Base-by-base conservation (phyloP, 2,797 vertebrate species). In the Chloroceryle amazona region DNA sequence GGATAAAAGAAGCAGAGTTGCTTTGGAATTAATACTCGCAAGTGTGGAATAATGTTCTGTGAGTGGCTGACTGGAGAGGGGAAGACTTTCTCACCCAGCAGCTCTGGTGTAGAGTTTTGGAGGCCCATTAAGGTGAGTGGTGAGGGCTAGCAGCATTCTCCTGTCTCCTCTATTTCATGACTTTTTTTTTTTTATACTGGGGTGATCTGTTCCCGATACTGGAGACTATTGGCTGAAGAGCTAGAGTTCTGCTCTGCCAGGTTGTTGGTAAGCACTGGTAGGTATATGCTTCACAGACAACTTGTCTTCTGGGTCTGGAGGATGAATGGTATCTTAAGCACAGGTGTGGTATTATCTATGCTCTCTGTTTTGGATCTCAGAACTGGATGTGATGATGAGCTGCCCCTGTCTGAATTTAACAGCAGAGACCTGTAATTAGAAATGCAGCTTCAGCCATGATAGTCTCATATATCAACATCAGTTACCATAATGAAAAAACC, bases 131-230 rank as follows among this genome's bases (percentile, higher is more conserved):
- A 11, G n/a, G 17, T 37, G 22, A 21, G 3, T 4, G 28, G 31
- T 75, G 11, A 72, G 62, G 41, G 23, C 31, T 57, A 19, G 21
- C 31, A 49, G 44, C 6, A 7, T 89, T 82, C 33, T 89, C 0
- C 3, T 10, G 18, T 67, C 19, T 86, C 4, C 14, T 31, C 2
- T 3, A 2, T 81, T 86, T 54, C 14, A 2, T 72, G 21, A 16
- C 0, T 0, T 41, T 0, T 37, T 37, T 37, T 37, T n/a, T 62
- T 74, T 46, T 55, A 29, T 75, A 5, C 13, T 65, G 6, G 2
- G 1, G 3, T 28, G 16, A 15, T 78, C 33, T 76, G 2, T 61
- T 75, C 13, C 20, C 67, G 3, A 3, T 73, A 3, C 28, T 54
- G 8, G 20, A 22, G 6, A 52, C 49, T 29, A 28, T 28, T 31